Base-by-base conservation (phyloP, 2,888 invertebrate species). In the Ochropleura leucogaster region DNA sequence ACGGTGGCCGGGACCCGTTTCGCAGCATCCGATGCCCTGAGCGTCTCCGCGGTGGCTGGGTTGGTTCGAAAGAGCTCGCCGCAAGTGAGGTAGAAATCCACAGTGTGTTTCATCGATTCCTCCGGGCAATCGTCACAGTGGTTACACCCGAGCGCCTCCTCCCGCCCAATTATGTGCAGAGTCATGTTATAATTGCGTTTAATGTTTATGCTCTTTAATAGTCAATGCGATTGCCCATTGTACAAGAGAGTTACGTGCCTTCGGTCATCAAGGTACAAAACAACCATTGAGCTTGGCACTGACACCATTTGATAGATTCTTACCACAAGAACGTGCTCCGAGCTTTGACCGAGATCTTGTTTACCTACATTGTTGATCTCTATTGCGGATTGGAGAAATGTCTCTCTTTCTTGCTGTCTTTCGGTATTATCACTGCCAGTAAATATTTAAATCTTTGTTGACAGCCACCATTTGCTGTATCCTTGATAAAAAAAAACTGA, bases 261-360 rank as follows among this genome's bases (percentile, higher is more conserved):
- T 67, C 3, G 18, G 20, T 42, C 9, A 51, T 67, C n/a, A 70
- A 44, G 68, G 40, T 20, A 18, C 46, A 30, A 6, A 47, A 57
- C 69, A 47, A 71, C 16, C 42, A 55, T 63, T 63, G 18, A 64
- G 3, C 47, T 74, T 74, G 30, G 47, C 53, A 20, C 47, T 73
- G 74, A 18, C 42, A 73, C 47, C 20, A 1, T 73, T 74, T 42
- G 18, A 47, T 16, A 73, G 30, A 8, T 12, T 59, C 47, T 49
- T 12, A 69, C 64, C 53, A 3, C 74, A 64, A 63, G 47, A 73
- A 74, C 74, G 73, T 73, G 73, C 63, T 62, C 16, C 20, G 10
- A 20, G 7, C 51, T 40, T 40, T 63, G 53, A 16, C 18, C 47
- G 46, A 73, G 63, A 73, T 73, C 14, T 53, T 62, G 20, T 62